Conservation (phyloP, 2,888 invertebrate genomes). For the Calephelis perditalis region DNA sequence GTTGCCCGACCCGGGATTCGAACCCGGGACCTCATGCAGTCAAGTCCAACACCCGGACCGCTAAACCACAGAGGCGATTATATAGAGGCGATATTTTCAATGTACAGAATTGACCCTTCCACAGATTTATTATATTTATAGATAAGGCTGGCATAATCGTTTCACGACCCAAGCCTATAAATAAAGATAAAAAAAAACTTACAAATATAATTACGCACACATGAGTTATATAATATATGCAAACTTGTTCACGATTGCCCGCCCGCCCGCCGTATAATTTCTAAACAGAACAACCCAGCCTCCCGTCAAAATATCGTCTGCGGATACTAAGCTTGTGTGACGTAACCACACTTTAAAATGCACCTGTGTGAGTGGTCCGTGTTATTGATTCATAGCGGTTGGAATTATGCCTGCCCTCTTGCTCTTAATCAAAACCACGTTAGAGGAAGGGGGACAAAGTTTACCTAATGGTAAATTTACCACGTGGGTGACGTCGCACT, state of each 20-base stretch:
- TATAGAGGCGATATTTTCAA: no score
- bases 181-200: no score
- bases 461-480: constrained; percentile 53
- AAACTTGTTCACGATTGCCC: constrained; percentile 25
- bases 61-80: no score
- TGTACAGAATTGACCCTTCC: no score
- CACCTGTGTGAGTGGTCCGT: constrained; percentile 58
- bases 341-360: constrained; percentile 43
- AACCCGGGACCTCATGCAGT: no score
- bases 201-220: no score
- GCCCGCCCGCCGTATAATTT: constrained; percentile 44
- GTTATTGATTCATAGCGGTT: constrained; percentile 72
- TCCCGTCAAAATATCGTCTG: constrained; percentile 73
- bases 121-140: no score
- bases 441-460: constrained; percentile 54
- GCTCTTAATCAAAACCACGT: constrained; percentile 63
- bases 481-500: constrained; percentile 41
- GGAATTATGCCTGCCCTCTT: constrained; percentile 70
- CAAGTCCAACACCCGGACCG: no score
- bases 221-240: constrained; percentile 23
- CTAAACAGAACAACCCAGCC: constrained; percentile 54
- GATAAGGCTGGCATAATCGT: no score
- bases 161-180: no score
- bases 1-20: no score
- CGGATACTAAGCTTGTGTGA: constrained; percentile 49